A percentile compares a stretch with the other conserved stretches of the same genome.
Evolutionary conservation across 2,888 invertebrate genomes (phyloP).

Genomic region (Keiferia lycopersicella): DNA sequence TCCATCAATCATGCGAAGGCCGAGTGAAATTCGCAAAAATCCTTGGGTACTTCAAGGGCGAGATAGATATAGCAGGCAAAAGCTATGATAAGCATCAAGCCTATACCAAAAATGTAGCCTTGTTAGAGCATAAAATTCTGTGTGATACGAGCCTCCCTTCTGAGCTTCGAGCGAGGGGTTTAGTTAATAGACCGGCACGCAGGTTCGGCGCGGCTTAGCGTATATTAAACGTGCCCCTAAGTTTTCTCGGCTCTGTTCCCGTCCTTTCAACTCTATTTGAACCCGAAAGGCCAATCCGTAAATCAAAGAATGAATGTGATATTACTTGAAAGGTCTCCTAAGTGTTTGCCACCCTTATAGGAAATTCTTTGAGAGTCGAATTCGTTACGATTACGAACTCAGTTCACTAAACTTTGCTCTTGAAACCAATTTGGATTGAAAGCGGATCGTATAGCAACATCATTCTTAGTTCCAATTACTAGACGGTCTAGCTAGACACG

Average conservation of each 20-base stretch:
- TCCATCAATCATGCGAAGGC: constrained; percentile 25
- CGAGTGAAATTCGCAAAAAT: constrained; percentile 3
- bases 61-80: not conserved
- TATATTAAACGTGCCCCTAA: constrained; percentile 4
- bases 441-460: constrained; percentile 15
- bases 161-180: constrained; percentile 5
- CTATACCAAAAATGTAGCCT: not conserved
- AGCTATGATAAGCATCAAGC: not conserved
- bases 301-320: constrained; percentile 1
- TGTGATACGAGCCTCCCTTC: constrained; percentile 4
- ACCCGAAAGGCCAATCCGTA: constrained; percentile 12
- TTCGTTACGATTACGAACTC: not conserved
- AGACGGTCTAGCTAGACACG: constrained; percentile 8
- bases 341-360: not conserved
- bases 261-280: constrained; percentile 12
- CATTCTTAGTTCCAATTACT: constrained; percentile 1
- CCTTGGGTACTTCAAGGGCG: constrained; percentile 14
- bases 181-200: constrained; percentile 18
- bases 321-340: not conserved
- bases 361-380: not conserved
- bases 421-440: constrained; percentile 10
- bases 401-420: constrained; percentile 6
- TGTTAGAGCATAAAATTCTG: constrained; percentile 5
- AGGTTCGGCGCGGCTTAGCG: constrained; percentile 17
- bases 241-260: constrained; percentile 5